Evolutionary conservation across 2,888 invertebrate species (phyloP), one percentile per base, ranked within the genome.

Genomic region (Ypsolopha scabrella): DNA sequence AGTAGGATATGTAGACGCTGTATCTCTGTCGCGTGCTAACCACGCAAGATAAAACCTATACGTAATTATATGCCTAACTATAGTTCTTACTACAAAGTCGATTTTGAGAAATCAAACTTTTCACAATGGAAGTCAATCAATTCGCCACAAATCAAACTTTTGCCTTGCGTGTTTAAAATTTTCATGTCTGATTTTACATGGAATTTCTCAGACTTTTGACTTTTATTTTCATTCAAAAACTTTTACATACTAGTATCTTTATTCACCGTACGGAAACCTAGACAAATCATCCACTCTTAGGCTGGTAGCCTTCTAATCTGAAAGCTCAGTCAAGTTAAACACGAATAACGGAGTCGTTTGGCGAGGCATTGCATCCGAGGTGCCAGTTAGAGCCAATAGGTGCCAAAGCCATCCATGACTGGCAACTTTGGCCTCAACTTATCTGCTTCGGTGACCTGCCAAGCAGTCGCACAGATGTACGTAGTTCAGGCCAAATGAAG

Each of bases 401-500:
- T 39, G 49, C 49, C 48, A 48, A 48, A 38, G n/a, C 24, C 24
- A 48, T 14, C 38, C 11, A 33, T 11, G 34, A 35, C 37, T 35
- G 36, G 46, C 48, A 46, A 34, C 46, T 46, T 46, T 9, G 37
- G 37, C 8, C 24, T 33, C 24, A 38, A 48, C 37, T 48, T 48
- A 48, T 48, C 48, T 38, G 48, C 36, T 41, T 10, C 50, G 44
- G 43, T 36, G 37, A 7, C 7, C 41, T 75, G 78, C 77, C 77
- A 79, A 78, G 68, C 70, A 66, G 55, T 53, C 55, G 52, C 64
- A 56, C 72, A 73, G 68, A 70, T 73, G 69, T 60, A 61, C 57
- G 60, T 59, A 64, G n/a, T 63, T 62, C 60, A 60, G 66, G 72
- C 75, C 75, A 77, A 77, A 78, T 75, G 57, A 70, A 69, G 62